phyloP scores from a whole-genome alignment of 2,888 invertebrate genomes.

The Diarsia brunnea region DNA sequence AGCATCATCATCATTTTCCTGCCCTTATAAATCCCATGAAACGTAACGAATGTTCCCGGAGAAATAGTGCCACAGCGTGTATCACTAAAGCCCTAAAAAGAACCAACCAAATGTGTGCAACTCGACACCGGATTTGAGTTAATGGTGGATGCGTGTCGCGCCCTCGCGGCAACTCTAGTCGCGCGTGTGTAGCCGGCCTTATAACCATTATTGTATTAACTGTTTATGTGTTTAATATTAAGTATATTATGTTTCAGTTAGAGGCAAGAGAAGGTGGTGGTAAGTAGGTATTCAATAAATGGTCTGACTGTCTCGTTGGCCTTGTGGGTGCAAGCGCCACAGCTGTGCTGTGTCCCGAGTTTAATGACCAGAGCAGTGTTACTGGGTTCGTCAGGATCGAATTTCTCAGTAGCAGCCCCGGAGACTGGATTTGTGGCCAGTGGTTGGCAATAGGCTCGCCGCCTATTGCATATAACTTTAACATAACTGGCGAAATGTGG shows the following conservation, averaged over 20 bases:
- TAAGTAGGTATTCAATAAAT: background rate
- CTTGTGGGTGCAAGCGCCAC: too few relatives aligned
- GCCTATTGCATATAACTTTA: too few relatives aligned
- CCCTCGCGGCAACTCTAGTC: constrained; percentile 53
- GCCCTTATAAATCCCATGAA: background rate
- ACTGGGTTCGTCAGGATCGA: too few relatives aligned
- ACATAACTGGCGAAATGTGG: too few relatives aligned
- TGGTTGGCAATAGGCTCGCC: too few relatives aligned
- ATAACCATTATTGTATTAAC: constrained; percentile 50
- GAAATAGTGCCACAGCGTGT: background rate
- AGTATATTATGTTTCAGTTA: constrained; percentile 39
- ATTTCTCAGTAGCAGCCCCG: too few relatives aligned
- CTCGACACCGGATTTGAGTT: constrained; percentile 77
- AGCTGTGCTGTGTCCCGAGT: too few relatives aligned
- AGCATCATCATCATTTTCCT: background rate
- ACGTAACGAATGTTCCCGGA: background rate
- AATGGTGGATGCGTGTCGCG: constrained; percentile 80
- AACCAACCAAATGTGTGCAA: constrained; percentile 63
- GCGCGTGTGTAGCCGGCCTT: constrained; percentile 54
- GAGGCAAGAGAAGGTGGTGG: background rate
- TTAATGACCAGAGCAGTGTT: too few relatives aligned
- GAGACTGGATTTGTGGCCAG: too few relatives aligned
- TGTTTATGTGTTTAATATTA: constrained; percentile 51
- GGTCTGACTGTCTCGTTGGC: too few relatives aligned
- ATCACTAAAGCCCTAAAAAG: constrained; percentile 41